These are phyloP conservation scores for Tinamus guttatus DNA, from an alignment of 2,113 vertebrate species.

Conservation along the genomic window DNA sequence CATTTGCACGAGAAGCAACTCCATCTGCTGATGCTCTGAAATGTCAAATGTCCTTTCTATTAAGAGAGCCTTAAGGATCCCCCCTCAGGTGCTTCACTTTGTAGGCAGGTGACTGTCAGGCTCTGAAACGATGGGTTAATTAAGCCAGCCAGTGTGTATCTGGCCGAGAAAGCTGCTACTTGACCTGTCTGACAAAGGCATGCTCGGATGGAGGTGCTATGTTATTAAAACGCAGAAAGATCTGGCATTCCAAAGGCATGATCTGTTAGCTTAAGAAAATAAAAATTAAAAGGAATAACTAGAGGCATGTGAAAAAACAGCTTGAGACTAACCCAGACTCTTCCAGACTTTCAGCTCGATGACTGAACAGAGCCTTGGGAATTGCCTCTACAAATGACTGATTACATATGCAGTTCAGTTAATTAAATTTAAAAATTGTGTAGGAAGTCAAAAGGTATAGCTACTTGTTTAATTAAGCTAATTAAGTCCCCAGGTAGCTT, in stretches of 20 bases:
- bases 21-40: not conserved
- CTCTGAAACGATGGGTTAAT: not conserved
- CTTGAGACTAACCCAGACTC: conserved; percentile 26
- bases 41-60: not conserved
- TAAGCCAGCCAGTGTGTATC: not conserved
- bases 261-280: conserved; percentile 5
- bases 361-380: conserved; percentile 50
- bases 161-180: conserved; percentile 8
- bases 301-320: conserved; percentile 32
- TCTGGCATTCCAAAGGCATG: conserved; percentile 21
- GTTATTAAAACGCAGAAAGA: conserved; percentile 9
- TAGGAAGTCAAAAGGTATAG: conserved; percentile 63
- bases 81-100: not conserved
- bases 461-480: conserved; percentile 70
- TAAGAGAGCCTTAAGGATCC: not conserved
- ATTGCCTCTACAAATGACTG: conserved; percentile 29
- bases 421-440: conserved; percentile 67
- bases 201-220: not conserved
- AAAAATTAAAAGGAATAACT: conserved; percentile 43
- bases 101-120: not conserved
- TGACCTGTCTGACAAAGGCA: conserved; percentile 40
- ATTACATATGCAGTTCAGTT: conserved; percentile 60
- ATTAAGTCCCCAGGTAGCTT: conserved; percentile 66
- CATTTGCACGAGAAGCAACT: not conserved
- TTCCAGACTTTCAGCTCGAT: not conserved